Evolutionary conservation across 2,888 invertebrate genomes (phyloP), one percentile per base, ranked within the genome.

Genomic region (Aelia acuminata): DNA sequence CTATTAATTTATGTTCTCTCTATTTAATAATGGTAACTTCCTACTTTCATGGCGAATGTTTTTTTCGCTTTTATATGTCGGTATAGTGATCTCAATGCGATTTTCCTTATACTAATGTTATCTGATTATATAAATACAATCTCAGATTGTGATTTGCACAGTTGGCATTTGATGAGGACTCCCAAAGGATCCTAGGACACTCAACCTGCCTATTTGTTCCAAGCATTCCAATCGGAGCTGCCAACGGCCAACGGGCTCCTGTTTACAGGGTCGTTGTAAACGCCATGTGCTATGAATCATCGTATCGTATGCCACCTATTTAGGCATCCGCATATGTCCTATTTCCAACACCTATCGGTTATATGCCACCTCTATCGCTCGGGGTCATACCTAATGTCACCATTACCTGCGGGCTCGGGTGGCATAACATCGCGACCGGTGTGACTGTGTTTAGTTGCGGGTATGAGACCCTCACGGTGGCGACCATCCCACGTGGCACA

Each of bases 401-500:
- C 43, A 2, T n/a, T 22, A 39, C n/a, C 43, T 47, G 43, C 80
- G 43, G 80, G 80, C 20, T 20, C 35, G 35, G 80, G n/a, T 39
- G 43, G 15, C 22, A n/a, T n/a, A n/a, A 75, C 75, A 80, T 43
- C 80, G 13, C 43, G 22, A 43, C 80, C 43, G 80, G 80, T 47
- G 3, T 39, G 80, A 80, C 43, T 35, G 80, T 20, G 75, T 39
- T 80, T 43, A 4, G 80, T 80, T 47, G 80, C 80, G 80, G 80
- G 43, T 53, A 53, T 85, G 85, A 39, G 85, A 85, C 53, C 85
- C 53, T 53, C 31, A 31, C 39, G 50, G 39, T 35, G 85, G 50
- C 35, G 57, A 50, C 85, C 53, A 50, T 85, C 85, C 85, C 85
- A 85, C 85, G 85, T 85, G 85, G 8, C 85, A 53, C 85, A 85